Evolutionary conservation across 2,113 vertebrate genomes (phyloP), one percentile per base, ranked within the genome.

Genomic region (Engraulis encrasicolus): DNA sequence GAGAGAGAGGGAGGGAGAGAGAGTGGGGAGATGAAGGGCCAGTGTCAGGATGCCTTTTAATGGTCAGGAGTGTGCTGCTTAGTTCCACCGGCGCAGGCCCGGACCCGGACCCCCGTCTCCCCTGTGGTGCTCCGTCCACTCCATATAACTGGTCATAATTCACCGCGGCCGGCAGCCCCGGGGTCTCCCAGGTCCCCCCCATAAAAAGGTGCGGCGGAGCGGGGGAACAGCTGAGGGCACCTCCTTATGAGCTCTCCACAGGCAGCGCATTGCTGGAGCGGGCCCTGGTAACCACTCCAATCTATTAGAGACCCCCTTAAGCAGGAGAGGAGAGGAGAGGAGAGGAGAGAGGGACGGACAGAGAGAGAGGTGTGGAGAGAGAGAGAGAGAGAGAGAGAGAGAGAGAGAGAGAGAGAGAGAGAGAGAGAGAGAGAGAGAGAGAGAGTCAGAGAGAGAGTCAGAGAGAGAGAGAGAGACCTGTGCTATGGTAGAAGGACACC

Each of bases 121-220:
- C 92, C 91, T 0, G 88, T 92, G 92, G 94, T 88, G 85, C 90
- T 80, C 85, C 88, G 91, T 93, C 90, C 90, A 93, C 94, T 94
- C 92, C 92, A 93, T 90, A 91, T 94, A 94, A 94, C 93, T 93
- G 92, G 92, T 89, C 92, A 95, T 93, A 95, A 95, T 94, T 96
- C 94, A 95, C 91, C 91, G 93, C 90, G 92, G 91, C 93, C 95
- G 94, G 92, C 94, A 95, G 92, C 92, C 95, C 95, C 80, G 92
- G 89, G 91, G 92, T 95, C 95, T 95, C 93, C 6, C 78, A 95
- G 91, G 93, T 94, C 92, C 87, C 85, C 85, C 91, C 90, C 92
- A 93, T 93, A 96, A 95, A 94, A 92, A 91, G 92, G 89, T 83
- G 90, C n/a, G n/a, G n/a, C n/a, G 89, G 92, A 93, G 91, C 89